These are phyloP conservation scores for Xiphydria camelus DNA, from an alignment of 2,888 invertebrate species.

Conservation along the genomic window DNA sequence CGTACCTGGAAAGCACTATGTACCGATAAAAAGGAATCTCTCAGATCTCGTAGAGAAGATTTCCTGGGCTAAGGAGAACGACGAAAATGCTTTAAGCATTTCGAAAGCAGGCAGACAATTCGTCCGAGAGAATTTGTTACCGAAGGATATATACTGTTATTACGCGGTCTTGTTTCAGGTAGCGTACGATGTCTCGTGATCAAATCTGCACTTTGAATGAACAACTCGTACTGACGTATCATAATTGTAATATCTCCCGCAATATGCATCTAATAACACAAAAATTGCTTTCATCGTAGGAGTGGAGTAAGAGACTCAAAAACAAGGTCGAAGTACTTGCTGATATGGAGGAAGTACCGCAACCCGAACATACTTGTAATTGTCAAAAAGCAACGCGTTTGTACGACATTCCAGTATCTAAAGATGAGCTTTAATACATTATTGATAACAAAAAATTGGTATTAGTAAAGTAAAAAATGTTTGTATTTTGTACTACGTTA, in stretches of 20 bases:
- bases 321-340: slow-evolving; percentile 63
- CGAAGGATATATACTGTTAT: slow-evolving; percentile 86
- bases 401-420: slow-evolving; percentile 25
- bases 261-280: slow-evolving; percentile 9
- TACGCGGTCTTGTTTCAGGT: slow-evolving; percentile 74
- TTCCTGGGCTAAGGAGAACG: slow-evolving; percentile 76
- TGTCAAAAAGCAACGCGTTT: slow-evolving; percentile 47
- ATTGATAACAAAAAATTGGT: too few species aligned
- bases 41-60: slow-evolving; percentile 79
- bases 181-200: too few species aligned
- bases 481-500: too few species aligned
- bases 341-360: slow-evolving; percentile 67
- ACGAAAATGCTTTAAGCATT: slow-evolving; percentile 69
- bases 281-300: slow-evolving; percentile 59
- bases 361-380: slow-evolving; percentile 54
- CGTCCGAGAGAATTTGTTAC: slow-evolving; percentile 77
- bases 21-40: slow-evolving; percentile 80
- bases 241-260: too few species aligned
- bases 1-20: slow-evolving; percentile 76
- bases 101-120: slow-evolving; percentile 70
- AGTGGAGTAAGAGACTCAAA: slow-evolving; percentile 72
- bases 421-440: slow-evolving; percentile 57
- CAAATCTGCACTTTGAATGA: slow-evolving; percentile 23
- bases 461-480: too few species aligned
- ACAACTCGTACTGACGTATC: too few species aligned